Evolutionary conservation across 1,140 invertebrate species (phyloP).

Genomic region (Argopecten irradians): DNA sequence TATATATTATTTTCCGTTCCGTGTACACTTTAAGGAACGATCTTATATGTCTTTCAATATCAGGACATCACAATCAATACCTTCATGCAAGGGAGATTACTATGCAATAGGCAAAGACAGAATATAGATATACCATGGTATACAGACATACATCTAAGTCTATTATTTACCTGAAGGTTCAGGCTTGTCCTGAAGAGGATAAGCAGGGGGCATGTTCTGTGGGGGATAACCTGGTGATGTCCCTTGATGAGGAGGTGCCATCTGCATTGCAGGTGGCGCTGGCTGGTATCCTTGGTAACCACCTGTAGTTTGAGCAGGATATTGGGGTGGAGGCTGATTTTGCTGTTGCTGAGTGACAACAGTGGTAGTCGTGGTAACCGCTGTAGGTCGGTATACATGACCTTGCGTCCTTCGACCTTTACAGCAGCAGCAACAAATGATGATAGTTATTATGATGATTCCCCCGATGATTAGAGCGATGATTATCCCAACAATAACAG

Average conservation of each 20-base stretch:
- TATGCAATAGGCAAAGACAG: too few relatives aligned
- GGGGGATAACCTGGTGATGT: background rate
- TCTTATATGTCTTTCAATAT: too few relatives aligned
- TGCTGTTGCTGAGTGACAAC: background rate
- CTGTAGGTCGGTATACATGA: background rate
- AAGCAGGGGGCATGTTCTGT: background rate
- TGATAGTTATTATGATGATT: background rate
- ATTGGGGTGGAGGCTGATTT: background rate
- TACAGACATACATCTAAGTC: too few relatives aligned
- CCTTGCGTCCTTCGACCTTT: background rate
- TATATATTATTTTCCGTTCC: too few relatives aligned
- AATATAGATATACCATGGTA: too few relatives aligned
- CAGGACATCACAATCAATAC: too few relatives aligned
- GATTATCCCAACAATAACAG: background rate
- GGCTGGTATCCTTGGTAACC: background rate
- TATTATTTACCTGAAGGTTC: background rate
- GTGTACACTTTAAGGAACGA: too few relatives aligned
- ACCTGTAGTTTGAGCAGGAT: background rate
- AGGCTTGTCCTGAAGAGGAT: background rate
- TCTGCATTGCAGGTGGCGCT: background rate
- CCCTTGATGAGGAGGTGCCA: background rate
- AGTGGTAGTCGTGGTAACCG: background rate
- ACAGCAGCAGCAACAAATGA: constrained; percentile 21
- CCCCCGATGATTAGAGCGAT: background rate
- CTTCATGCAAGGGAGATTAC: too few relatives aligned